A percentile compares a stretch with the other conserved stretches of the same genome.
These are phyloP conservation scores for Neodiprion virginianus DNA, from an alignment of 1,140 invertebrate genomes.

Conservation along the genomic window DNA sequence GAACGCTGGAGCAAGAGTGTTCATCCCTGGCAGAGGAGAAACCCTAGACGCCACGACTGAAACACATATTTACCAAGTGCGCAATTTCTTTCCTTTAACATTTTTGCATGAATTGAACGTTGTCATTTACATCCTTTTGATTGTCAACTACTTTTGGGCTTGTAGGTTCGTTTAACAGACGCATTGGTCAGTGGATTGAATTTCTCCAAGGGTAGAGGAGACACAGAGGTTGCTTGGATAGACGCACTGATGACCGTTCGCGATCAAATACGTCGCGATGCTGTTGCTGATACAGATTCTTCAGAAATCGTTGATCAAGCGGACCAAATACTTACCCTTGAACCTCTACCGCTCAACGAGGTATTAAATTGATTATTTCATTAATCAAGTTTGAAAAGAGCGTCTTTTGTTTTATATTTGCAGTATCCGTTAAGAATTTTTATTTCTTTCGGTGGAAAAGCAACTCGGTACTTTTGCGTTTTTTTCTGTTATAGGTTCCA, in stretches of 20 bases:
- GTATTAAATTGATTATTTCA: slow-evolving; percentile 39
- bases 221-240: slow-evolving; percentile 93
- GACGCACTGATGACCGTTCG: slow-evolving; percentile 75
- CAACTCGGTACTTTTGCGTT: slow-evolving; percentile 22
- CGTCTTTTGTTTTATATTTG: background rate
- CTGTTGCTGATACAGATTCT: slow-evolving; percentile 51
- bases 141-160: slow-evolving; percentile 11
- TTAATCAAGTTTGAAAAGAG: slow-evolving; percentile 17
- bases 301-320: slow-evolving; percentile 53
- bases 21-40: slow-evolving; percentile 85
- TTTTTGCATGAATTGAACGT: slow-evolving; percentile 16
- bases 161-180: slow-evolving; percentile 86
- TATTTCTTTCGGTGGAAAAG: background rate
- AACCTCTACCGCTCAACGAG: slow-evolving; percentile 67
- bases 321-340: slow-evolving; percentile 77
- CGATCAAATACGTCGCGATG: slow-evolving; percentile 59
- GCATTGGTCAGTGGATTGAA: slow-evolving; percentile 87
- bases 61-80: slow-evolving; percentile 97
- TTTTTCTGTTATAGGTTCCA: slow-evolving; percentile 59
- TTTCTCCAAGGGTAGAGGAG: slow-evolving; percentile 81
- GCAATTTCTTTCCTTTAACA: slow-evolving; percentile 25
- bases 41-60: slow-evolving; percentile 96
- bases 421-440: slow-evolving; percentile 21
- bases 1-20: slow-evolving; percentile 76
- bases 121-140: slow-evolving; percentile 14